A percentile compares a stretch with the other conserved stretches of the same genome.
Conservation (phyloP, 37 sponge, comb jelly and placozoan species). For the Petrosia ficiformis region DNA sequence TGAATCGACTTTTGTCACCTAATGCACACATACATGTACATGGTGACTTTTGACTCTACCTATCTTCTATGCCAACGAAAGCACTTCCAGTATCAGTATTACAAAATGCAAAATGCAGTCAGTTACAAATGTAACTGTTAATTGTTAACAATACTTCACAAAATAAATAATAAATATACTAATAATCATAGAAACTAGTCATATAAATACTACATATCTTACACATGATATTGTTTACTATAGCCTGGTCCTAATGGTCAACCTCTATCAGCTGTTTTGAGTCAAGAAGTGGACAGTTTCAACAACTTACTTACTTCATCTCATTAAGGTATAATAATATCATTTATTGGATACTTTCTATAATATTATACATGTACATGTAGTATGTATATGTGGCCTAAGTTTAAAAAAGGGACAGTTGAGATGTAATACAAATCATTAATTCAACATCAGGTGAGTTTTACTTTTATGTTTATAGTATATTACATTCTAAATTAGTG, state of each 20-base stretch:
- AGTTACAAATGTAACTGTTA: conserved; percentile 98
- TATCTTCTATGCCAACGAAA: conserved; percentile 95
- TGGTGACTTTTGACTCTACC: conserved; percentile 89
- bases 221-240: background rate
- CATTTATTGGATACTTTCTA: background rate
- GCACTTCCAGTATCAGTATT: conserved; percentile 95
- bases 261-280: conserved; percentile 88
- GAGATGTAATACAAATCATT: too few relatives aligned
- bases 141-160: too few relatives aligned
- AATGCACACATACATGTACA: conserved; percentile 85
- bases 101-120: conserved; percentile 96
- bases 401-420: too few relatives aligned
- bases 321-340: conserved; percentile 86
- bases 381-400: too few relatives aligned
- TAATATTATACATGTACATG: background rate
- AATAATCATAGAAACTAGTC: too few relatives aligned
- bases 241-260: conserved; percentile 85
- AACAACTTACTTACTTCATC: conserved; percentile 86
- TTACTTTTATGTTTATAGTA: too few relatives aligned
- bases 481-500: too few relatives aligned
- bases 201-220: too few relatives aligned
- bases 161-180: too few relatives aligned
- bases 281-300: conserved; percentile 94
- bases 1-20: conserved; percentile 79
- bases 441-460: too few relatives aligned